Evolutionary conservation across 2,888 invertebrate species (phyloP).

Genomic region (Schizotus pectinicornis): DNA sequence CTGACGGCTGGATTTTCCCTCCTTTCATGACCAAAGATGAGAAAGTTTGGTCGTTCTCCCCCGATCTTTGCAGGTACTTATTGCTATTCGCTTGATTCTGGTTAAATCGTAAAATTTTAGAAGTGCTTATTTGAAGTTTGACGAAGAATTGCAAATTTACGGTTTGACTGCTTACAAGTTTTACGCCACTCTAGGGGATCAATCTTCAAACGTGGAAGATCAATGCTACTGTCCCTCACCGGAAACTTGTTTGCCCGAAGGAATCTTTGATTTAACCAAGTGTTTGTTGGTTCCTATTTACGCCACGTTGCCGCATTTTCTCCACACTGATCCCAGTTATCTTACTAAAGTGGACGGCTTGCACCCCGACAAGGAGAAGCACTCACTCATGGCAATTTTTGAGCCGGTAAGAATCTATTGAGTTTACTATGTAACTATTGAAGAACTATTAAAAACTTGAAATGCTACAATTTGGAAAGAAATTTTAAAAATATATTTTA

Average conservation of each 20-base stretch:
- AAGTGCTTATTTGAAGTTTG: slow-evolving; percentile 67
- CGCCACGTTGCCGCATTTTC: slow-evolving; percentile 81
- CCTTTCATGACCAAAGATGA: slow-evolving; percentile 69
- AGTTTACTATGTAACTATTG: too few species aligned
- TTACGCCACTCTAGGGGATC: slow-evolving; percentile 73
- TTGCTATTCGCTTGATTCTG: background rate
- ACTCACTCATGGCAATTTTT: slow-evolving; percentile 76
- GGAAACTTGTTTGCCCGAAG: slow-evolving; percentile 71
- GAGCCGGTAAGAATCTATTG: slow-evolving; percentile 80
- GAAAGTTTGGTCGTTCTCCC: slow-evolving; percentile 72
- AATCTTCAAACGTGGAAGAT: slow-evolving; percentile 60
- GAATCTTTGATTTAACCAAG: slow-evolving; percentile 72
- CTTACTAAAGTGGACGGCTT: slow-evolving; percentile 65
- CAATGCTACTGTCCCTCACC: slow-evolving; percentile 64
- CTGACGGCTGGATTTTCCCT: slow-evolving; percentile 87
- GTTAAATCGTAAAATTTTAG: slow-evolving; percentile 53
- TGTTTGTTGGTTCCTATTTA: slow-evolving; percentile 75
- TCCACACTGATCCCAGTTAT: slow-evolving; percentile 63
- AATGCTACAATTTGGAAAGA: too few species aligned
- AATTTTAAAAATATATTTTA: too few species aligned
- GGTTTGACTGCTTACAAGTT: slow-evolving; percentile 74
- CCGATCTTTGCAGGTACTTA: slow-evolving; percentile 77
- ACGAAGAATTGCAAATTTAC: slow-evolving; percentile 64
- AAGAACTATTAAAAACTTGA: too few species aligned
- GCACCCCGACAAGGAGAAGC: slow-evolving; percentile 70